phyloP scores from a whole-genome alignment of 1,140 invertebrate genomes.

The Vanessa tameamea region DNA sequence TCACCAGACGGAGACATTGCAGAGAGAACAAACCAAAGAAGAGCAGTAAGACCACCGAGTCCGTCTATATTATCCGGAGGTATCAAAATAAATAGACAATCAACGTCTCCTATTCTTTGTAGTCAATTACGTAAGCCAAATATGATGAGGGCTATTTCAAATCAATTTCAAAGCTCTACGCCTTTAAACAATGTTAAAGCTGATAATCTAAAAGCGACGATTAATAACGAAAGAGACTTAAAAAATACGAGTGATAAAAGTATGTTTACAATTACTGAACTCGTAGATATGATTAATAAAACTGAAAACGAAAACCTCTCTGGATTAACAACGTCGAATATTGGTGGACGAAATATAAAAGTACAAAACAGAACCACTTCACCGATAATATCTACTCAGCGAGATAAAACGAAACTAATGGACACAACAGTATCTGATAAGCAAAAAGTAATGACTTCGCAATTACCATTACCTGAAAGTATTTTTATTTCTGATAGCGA shows the following conservation, averaged over 20 bases:
- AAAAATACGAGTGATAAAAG: constrained; percentile 51
- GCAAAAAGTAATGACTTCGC: background rate
- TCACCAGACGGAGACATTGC: background rate
- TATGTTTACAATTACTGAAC: constrained; percentile 68
- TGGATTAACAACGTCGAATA: background rate
- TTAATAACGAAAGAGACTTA: background rate
- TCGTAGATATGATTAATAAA: constrained; percentile 68
- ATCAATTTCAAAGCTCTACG: constrained; percentile 39
- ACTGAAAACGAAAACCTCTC: constrained; percentile 14
- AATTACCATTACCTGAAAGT: constrained; percentile 5
- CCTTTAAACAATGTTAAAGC: constrained; percentile 17
- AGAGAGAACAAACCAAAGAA: background rate
- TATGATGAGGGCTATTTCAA: background rate
- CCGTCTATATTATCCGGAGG: constrained; percentile 69
- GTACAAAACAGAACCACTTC: constrained; percentile 44
- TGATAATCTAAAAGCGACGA: background rate
- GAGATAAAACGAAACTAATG: constrained; percentile 46
- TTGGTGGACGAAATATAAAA: background rate
- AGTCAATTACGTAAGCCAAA: background rate
- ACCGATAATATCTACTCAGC: constrained; percentile 65
- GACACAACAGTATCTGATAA: background rate
- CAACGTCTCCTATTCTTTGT: constrained; percentile 64
- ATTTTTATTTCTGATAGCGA: constrained; percentile 64
- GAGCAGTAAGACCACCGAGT: constrained; percentile 36
- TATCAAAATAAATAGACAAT: constrained; percentile 6